phyloP scores from a whole-genome alignment of 2,797 vertebrate genomes.

The Catharus ustulatus region DNA sequence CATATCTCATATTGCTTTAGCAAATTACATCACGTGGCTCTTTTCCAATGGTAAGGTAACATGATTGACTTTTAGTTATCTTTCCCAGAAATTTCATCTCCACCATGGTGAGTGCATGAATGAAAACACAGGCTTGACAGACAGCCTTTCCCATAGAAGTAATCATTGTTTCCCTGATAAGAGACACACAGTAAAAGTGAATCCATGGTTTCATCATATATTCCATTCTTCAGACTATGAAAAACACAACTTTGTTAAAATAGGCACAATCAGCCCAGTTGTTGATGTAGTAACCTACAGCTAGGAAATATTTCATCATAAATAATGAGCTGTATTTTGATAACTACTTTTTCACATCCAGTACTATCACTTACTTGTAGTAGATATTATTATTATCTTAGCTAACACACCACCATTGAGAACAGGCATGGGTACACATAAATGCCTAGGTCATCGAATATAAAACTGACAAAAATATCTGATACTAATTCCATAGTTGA shows the following conservation, averaged over 20 bases:
- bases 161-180: neutral
- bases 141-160: neutral
- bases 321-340: neutral
- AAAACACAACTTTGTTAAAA: neutral
- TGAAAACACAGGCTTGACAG: neutral
- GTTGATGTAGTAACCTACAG: neutral
- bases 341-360: neutral
- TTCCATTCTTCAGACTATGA: neutral
- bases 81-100: constrained; percentile 26
- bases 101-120: neutral
- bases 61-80: neutral
- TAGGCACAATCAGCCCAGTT: neutral
- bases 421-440: neutral
- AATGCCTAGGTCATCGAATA: neutral
- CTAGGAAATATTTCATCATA: neutral
- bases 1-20: neutral
- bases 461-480: neutral
- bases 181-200: neutral
- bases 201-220: neutral
- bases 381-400: neutral
- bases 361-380: neutral
- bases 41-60: constrained; percentile 3
- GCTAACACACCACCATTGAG: neutral
- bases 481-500: neutral
- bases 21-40: constrained; percentile 2